These are phyloP conservation scores for Argynnis bischoffii DNA, from an alignment of 2,888 invertebrate genomes.

Conservation along the genomic window DNA sequence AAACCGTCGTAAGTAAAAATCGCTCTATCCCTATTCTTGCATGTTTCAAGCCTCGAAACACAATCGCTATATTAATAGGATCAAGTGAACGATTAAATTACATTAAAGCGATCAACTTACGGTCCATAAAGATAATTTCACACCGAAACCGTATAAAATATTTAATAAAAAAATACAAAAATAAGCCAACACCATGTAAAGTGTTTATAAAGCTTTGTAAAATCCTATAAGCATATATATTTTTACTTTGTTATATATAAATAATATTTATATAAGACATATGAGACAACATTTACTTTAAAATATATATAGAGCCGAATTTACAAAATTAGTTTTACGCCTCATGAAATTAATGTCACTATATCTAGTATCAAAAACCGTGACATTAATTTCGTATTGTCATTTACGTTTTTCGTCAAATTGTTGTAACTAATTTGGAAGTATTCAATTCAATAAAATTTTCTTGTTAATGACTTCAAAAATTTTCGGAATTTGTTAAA, in stretches of 20 bases:
- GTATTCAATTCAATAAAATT: too few species aligned
- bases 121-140: constrained; percentile 16
- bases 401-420: too few species aligned
- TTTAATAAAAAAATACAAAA: constrained; percentile 14
- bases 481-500: too few species aligned
- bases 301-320: too few species aligned
- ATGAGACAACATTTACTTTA: too few species aligned
- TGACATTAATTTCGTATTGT: too few species aligned
- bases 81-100: constrained; percentile 34
- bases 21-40: constrained; percentile 24
- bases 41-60: constrained; percentile 21
- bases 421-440: too few species aligned
- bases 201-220: background rate
- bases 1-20: background rate
- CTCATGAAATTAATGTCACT: too few species aligned
- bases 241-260: background rate
- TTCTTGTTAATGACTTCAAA: too few species aligned
- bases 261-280: too few species aligned
- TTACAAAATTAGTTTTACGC: too few species aligned
- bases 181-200: background rate
- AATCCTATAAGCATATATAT: background rate
- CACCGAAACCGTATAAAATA: constrained; percentile 26
- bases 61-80: constrained; percentile 31
- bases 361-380: too few species aligned
- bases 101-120: constrained; percentile 34